Evolutionary conservation across 2,797 vertebrate genomes (phyloP).

Genomic region (Chelidonichthys spinosus): DNA sequence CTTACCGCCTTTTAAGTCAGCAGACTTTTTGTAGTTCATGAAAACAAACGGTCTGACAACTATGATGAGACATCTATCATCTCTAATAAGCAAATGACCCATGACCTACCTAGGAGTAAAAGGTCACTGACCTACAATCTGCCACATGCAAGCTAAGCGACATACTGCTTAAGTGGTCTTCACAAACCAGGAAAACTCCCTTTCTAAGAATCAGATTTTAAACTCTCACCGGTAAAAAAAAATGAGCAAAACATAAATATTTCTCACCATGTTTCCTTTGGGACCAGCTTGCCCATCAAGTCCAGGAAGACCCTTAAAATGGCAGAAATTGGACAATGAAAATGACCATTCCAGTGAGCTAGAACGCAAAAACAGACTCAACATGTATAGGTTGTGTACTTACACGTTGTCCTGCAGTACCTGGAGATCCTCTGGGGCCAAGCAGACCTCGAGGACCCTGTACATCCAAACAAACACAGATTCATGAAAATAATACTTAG

Average conservation of each 20-base stretch:
- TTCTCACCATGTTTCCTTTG: conserved; percentile 96
- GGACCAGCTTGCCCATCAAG: conserved; percentile 93
- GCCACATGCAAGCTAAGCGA: conserved; percentile 20
- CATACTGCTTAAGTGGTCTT: conserved; percentile 30
- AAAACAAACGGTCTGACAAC: background rate
- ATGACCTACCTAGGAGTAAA: conserved; percentile 38
- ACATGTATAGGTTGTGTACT: conserved; percentile 58
- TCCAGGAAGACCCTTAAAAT: conserved; percentile 90
- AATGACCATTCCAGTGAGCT: background rate
- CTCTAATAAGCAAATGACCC: conserved; percentile 41
- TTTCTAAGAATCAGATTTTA: conserved; percentile 15
- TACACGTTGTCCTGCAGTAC: conserved; percentile 92
- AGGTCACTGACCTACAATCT: conserved; percentile 27
- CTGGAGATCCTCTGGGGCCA: conserved; percentile 92
- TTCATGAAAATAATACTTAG: conserved; percentile 3
- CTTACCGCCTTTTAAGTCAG: background rate
- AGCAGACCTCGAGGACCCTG: conserved; percentile 95
- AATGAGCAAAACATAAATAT: conserved; percentile 20
- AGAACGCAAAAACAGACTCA: conserved; percentile 3
- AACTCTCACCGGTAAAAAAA: background rate
- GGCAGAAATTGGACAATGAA: conserved; percentile 37
- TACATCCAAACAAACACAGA: conserved; percentile 15
- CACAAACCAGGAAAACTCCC: conserved; percentile 3
- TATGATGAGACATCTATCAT: conserved; percentile 9
- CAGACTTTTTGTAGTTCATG: conserved; percentile 3